Conservation (phyloP, 2,888 invertebrate species). For the Lottia scabra region DNA sequence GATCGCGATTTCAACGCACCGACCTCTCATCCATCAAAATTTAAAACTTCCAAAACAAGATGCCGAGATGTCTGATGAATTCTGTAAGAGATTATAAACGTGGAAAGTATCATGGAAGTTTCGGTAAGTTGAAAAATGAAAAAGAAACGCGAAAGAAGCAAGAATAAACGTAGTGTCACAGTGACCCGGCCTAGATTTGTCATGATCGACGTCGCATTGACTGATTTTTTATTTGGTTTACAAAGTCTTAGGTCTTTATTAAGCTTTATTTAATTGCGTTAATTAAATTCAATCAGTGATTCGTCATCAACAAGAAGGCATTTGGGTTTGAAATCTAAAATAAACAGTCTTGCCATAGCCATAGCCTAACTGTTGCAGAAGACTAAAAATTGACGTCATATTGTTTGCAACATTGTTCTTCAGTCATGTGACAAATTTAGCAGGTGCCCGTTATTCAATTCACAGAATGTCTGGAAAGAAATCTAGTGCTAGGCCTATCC, state of each 20-base stretch:
- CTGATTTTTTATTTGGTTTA: no score
- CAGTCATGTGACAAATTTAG: not conserved
- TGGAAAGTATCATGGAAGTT: conserved; percentile 40
- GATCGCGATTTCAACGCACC: not conserved
- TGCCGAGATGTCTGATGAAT: conserved; percentile 54
- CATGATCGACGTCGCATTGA: no score
- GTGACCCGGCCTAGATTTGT: not conserved
- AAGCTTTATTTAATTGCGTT: no score
- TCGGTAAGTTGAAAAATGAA: conserved; percentile 32
- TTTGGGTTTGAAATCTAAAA: no score
- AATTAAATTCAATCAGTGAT: no score
- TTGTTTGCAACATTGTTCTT: not conserved
- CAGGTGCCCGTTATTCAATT: not conserved
- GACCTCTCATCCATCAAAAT: not conserved
- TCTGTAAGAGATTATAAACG: conserved; percentile 47
- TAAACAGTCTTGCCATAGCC: no score
- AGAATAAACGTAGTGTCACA: not conserved
- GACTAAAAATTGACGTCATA: not conserved
- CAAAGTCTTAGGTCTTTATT: no score
- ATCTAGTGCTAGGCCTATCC: no score
- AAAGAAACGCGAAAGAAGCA: not conserved
- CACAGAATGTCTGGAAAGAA: no score
- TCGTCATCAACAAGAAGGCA: no score
- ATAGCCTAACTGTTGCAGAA: not conserved
- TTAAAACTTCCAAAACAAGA: conserved; percentile 27